Base-by-base conservation (phyloP, 2,113 vertebrate species). In the Strix aluco region DNA sequence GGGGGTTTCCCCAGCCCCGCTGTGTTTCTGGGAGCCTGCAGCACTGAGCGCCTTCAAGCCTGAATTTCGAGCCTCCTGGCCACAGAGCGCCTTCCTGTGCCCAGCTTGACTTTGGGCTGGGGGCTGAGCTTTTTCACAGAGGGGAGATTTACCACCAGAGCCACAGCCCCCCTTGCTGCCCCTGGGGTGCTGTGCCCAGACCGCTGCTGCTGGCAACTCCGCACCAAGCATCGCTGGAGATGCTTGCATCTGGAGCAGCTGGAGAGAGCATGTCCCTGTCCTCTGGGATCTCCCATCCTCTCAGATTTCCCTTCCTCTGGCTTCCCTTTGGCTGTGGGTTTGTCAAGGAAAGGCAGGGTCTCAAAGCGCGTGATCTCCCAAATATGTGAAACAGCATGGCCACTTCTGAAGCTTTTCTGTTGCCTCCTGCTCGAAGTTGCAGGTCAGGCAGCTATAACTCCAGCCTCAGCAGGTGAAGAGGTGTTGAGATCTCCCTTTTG, bases 131-230 rank as follows among this genome's bases (percentile, higher is more conserved):
- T 81, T 89, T 47, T 65, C 40, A 30, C 16, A 62, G 42, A 1
- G 11, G 19, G 54, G 42, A 67, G 26, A 49, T 26, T 44, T 26
- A 15, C 15, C 10, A 7, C 13, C 4, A 8, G 47, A 15, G 14
- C 22, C n/a, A 9, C 1, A 4, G 15, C 11, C 4, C 19, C 19
- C 12, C 40, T 11, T 22, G 17, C 46, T 54, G 29, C 23, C 55
- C n/a, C 0, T 1, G 38, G n/a, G 25, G 13, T 59, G 14, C 26
- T 13, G 18, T 21, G 30, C 21, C 58, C 20, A 2, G 42, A 32
- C 3, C 0, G 3, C 32, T 55, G 46, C 29, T 2, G 1, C 19
- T 8, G 10, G 32, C 34, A 8, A 9, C 44, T 32, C 0, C 0
- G 36, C 38, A 23, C 44, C 1, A 4, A 42, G 54, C 40, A 2